Evolutionary conservation across 2,888 invertebrate genomes (phyloP), one percentile per base, ranked within the genome.

Genomic region (Auanema sp.): DNA sequence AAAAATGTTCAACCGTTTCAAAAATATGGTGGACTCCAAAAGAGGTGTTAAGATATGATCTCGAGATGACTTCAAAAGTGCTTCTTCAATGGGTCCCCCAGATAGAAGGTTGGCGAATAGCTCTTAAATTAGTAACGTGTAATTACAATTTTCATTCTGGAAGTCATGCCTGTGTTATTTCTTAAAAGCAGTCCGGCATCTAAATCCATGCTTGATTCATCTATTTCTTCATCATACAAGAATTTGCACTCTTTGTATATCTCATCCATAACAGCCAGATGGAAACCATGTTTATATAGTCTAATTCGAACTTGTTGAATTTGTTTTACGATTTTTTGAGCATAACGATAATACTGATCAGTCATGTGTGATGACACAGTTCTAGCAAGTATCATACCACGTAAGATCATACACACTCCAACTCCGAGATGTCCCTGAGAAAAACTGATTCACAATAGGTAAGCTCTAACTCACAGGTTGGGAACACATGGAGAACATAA

Each of bases 11-110:
- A 21, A 51, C 59, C 60, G 21, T 33, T 74, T 72, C 18, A 74
- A 54, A 51, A 65, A 71, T 4, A 76, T 72, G 16, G 70, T 72
- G 3, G 73, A 68, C 41, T 76, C 68, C 1, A 76, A 65, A 1
- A 76, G 64, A 43, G 67, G 69, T 16, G 65, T 61, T 47, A 76
- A 52, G 10, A 76, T 57, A 51, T 66, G 69, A 41, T 66, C 67
- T 11, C 65, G 66, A 4, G 72, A 68, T 0, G 71, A 66, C 47
- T 71, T 68, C 60, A 76, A 50, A n/a, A 76, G 65, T 12, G 68
- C 56, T 14, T 63, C 64, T 43, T 74, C 74, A 2, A 68, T 57
- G 10, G 63, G 54, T 5, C 64, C 65, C 21, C 73, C 76, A 24
- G 65, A 66, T 11, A 75, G 41, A 1, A 72, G 40, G 14, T 66